Percentiles rank a stretch among this genome's conserved stretches.
phyloP scores from a whole-genome alignment of 2,113 vertebrate genomes.

The Dipodomys merriami region DNA sequence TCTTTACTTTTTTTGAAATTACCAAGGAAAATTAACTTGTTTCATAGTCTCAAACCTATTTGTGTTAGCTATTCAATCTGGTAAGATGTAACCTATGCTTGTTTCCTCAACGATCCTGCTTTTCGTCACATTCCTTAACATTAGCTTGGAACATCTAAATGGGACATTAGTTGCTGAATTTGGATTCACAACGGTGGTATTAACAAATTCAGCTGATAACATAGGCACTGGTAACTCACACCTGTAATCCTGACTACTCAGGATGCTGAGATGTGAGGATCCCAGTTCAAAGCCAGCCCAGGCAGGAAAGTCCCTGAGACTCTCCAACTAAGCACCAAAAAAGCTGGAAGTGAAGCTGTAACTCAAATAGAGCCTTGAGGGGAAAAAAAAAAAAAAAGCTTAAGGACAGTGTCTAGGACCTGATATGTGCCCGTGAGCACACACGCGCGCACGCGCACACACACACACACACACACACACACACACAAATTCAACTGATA shows the following conservation, averaged over 20 bases:
- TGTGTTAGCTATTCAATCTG: background rate
- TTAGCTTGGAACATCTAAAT: conserved; percentile 26
- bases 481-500: background rate
- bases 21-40: conserved; percentile 1
- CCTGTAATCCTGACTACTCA: too few species aligned
- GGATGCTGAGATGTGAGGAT: too few species aligned
- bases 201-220: background rate
- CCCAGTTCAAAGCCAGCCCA: too few species aligned
- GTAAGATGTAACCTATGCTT: background rate
- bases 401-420: too few species aligned
- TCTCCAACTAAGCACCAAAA: background rate
- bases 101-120: background rate
- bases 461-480: too few species aligned
- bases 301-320: background rate
- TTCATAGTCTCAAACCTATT: background rate
- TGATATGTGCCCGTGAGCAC: too few species aligned
- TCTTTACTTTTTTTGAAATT: conserved; percentile 21
- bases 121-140: background rate
- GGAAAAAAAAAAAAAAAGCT: too few species aligned
- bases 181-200: background rate
- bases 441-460: too few species aligned
- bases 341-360: background rate
- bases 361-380: too few species aligned
- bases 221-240: background rate
- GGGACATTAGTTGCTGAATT: background rate